Evolutionary conservation across 2,113 vertebrate genomes (phyloP).

Genomic region (Ammospiza caudacuta): DNA sequence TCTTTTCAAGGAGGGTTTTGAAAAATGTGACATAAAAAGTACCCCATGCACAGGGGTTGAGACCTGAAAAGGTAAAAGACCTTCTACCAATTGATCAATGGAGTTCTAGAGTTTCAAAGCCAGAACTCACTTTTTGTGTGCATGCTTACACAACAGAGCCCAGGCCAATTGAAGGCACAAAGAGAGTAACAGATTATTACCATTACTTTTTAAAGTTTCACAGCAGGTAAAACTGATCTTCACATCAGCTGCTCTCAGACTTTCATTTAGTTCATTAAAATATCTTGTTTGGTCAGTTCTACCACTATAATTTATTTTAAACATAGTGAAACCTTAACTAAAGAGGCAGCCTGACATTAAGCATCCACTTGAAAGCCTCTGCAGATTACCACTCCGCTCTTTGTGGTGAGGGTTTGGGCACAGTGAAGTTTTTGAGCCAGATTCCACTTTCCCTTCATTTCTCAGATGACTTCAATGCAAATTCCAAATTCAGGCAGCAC

Average conservation of each 20-base stretch:
- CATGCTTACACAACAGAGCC: not conserved
- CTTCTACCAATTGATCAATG: not conserved
- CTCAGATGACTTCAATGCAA: conserved; percentile 39
- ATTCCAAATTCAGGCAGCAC: conserved; percentile 52
- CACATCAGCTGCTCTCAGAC: conserved; percentile 18
- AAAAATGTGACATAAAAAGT: not conserved
- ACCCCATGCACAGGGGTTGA: not conserved
- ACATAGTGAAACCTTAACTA: conserved; percentile 61
- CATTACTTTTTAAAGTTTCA: not conserved
- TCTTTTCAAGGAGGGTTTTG: not conserved
- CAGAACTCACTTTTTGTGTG: not conserved
- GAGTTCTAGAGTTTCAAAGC: not conserved
- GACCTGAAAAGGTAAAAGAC: not conserved
- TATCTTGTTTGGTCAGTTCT: conserved; percentile 68
- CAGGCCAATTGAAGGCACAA: not conserved
- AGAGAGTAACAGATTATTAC: not conserved
- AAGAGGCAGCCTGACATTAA: conserved; percentile 63
- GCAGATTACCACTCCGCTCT: conserved; percentile 54
- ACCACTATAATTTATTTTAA: conserved; percentile 66
- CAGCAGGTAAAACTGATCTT: not conserved
- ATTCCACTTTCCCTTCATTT: conserved; percentile 47
- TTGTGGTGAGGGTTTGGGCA: conserved; percentile 49
- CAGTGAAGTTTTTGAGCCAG: conserved; percentile 18
- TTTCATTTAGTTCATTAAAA: conserved; percentile 56
- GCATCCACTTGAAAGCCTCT: conserved; percentile 60